These are phyloP conservation scores for Aphelenchoides fujianensis DNA, from an alignment of 1,140 invertebrate genomes.

Conservation along the genomic window DNA sequence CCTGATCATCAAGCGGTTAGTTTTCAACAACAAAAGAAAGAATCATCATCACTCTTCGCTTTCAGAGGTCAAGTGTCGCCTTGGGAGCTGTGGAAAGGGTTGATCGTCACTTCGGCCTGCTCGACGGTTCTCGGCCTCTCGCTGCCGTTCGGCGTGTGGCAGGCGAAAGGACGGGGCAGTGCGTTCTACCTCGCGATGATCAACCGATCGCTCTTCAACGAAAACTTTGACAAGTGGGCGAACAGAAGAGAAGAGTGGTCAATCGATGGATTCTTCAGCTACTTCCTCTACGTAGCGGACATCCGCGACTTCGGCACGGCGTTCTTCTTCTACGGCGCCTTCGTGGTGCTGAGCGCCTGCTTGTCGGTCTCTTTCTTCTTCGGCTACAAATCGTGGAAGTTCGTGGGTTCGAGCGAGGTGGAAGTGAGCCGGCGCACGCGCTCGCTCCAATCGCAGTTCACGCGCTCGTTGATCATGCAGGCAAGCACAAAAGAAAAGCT, in stretches of 20 bases:
- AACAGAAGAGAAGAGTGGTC: too few species aligned
- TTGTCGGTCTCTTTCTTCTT: background rate
- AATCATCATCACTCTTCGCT: background rate
- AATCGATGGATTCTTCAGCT: too few species aligned
- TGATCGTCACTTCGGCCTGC: background rate
- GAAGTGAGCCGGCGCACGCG: background rate
- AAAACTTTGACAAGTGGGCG: background rate
- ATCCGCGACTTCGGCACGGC: slow-evolving; percentile 10
- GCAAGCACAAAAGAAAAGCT: too few species aligned
- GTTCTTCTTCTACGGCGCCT: slow-evolving; percentile 6
- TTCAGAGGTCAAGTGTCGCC: background rate
- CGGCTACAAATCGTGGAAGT: background rate
- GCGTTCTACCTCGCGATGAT: background rate
- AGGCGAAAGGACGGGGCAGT: background rate
- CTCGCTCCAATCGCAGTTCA: background rate
- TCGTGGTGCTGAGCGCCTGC: background rate
- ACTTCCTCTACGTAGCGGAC: background rate
- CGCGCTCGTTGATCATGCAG: background rate
- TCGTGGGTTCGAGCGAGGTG: background rate
- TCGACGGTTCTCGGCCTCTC: background rate
- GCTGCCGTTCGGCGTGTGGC: background rate
- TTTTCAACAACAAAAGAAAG: background rate
- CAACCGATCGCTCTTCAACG: background rate
- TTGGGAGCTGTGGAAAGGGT: background rate
- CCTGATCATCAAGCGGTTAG: background rate